Evolutionary conservation across 2,888 invertebrate species (phyloP).

Genomic region (Patella ulyssiponensis): DNA sequence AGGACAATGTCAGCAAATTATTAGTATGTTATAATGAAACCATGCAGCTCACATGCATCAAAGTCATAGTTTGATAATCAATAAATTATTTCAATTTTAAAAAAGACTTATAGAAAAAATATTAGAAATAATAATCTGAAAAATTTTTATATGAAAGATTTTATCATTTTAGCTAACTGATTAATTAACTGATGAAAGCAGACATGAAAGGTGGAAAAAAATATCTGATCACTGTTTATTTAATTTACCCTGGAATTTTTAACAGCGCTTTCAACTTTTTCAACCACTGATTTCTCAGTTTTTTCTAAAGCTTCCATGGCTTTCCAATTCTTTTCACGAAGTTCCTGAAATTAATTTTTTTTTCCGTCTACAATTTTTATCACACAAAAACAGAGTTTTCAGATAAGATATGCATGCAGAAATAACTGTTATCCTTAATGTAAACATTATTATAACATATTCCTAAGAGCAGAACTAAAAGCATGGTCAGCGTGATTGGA

Average conservation of each 20-base stretch:
- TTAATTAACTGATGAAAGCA: not conserved
- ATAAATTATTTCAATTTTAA: too few relatives aligned
- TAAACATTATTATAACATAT: not conserved
- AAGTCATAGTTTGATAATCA: too few relatives aligned
- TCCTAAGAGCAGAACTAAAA: too few relatives aligned
- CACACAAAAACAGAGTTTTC: not conserved
- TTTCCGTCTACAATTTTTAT: too few relatives aligned
- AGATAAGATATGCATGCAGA: not conserved
- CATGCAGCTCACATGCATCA: too few relatives aligned
- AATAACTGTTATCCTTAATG: not conserved
- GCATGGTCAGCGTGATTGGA: too few relatives aligned
- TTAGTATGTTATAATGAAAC: too few relatives aligned
- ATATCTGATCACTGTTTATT: not conserved
- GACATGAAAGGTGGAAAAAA: too few relatives aligned
- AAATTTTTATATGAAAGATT: not conserved
- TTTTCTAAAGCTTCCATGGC: conserved; percentile 69
- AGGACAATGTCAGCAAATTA: too few relatives aligned
- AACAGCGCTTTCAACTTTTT: conserved; percentile 62
- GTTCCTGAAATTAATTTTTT: conserved; percentile 53
- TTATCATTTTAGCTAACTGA: not conserved
- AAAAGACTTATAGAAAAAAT: too few relatives aligned
- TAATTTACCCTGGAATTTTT: conserved; percentile 61
- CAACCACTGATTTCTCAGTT: conserved; percentile 62
- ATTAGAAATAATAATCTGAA: not conserved
- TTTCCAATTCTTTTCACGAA: conserved; percentile 69